phyloP scores from a whole-genome alignment of 2,113 vertebrate genomes.

The Macrotis lagotis region DNA sequence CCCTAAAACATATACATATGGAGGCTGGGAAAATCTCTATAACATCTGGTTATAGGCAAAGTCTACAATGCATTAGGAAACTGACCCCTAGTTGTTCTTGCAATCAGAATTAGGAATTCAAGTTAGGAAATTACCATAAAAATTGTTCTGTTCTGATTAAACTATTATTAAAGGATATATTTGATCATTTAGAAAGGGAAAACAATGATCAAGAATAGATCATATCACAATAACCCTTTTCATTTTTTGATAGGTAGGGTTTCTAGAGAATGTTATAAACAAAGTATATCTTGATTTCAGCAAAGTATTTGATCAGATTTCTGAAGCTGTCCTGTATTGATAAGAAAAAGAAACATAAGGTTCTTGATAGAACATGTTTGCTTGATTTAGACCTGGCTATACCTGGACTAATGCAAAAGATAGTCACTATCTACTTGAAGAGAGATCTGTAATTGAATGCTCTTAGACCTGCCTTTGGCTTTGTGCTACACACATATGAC shows the following conservation, averaged over 20 bases:
- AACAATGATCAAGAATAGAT: not conserved
- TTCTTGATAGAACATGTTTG: not conserved
- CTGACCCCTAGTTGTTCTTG: not conserved
- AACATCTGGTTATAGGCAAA: too few species aligned
- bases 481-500: too few species aligned
- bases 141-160: not conserved
- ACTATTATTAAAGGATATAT: not conserved
- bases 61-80: too few species aligned
- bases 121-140: not conserved
- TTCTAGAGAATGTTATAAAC: not conserved
- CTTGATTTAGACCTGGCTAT: too few species aligned
- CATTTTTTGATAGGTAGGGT: not conserved
- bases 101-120: not conserved
- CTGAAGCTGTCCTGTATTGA: not conserved
- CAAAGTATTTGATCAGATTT: not conserved
- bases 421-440: too few species aligned
- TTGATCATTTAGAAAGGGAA: not conserved
- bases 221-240: not conserved
- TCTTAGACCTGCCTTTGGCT: not conserved
- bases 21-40: too few species aligned
- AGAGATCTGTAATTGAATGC: not conserved
- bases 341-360: not conserved
- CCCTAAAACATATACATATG: too few species aligned
- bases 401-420: too few species aligned
- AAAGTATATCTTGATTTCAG: too few species aligned